A percentile compares a stretch with the other conserved stretches of the same genome.
Evolutionary conservation across 2,888 invertebrate species (phyloP).

Genomic region (Pegoplata infirma): DNA sequence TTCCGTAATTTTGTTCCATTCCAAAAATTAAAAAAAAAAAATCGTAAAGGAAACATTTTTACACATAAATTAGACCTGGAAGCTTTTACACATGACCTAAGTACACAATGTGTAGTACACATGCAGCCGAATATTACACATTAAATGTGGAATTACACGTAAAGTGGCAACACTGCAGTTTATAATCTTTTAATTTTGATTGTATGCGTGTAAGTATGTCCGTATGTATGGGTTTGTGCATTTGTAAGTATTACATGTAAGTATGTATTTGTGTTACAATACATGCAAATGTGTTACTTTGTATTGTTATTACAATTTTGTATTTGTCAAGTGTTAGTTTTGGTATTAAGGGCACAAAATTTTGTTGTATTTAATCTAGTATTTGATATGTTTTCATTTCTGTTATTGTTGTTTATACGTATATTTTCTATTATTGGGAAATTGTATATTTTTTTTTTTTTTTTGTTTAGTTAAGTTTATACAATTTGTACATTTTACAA

Average conservation of each 20-base stretch:
- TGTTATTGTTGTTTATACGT: constrained; percentile 10
- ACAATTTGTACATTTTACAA: constrained; percentile 48
- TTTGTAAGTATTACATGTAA: too few relatives aligned
- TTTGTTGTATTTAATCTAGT: constrained; percentile 40
- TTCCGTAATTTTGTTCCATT: too few relatives aligned
- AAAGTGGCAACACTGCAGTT: not conserved
- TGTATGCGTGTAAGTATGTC: not conserved
- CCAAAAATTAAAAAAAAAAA: too few relatives aligned
- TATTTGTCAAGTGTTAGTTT: constrained; percentile 47
- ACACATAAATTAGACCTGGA: too few relatives aligned
- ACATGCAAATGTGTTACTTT: not conserved
- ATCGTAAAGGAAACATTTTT: too few relatives aligned
- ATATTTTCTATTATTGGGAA: not conserved
- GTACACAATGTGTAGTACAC: too few relatives aligned
- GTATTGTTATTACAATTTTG: constrained; percentile 1
- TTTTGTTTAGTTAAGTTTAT: not conserved
- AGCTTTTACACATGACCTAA: too few relatives aligned
- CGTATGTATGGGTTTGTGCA: too few relatives aligned
- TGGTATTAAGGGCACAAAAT: constrained; percentile 27
- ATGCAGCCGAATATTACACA: too few relatives aligned
- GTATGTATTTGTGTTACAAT: not conserved
- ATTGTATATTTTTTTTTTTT: not conserved
- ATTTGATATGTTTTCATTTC: constrained; percentile 44
- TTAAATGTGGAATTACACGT: not conserved
- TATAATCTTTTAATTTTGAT: not conserved